phyloP scores from a whole-genome alignment of 2,797 vertebrate species.

The Cyclopterus lumpus region DNA sequence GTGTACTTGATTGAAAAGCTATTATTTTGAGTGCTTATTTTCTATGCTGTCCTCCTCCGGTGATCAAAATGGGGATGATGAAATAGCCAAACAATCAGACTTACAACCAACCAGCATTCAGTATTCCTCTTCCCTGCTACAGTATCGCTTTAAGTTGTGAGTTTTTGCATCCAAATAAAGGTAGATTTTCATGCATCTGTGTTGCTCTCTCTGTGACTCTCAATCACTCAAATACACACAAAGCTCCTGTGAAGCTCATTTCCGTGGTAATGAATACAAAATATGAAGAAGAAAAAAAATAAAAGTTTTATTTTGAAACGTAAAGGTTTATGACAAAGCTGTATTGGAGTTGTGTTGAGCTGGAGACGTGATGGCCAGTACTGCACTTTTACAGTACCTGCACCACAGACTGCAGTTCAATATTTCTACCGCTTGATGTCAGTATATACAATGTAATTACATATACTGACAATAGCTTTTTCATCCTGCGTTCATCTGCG shows the following conservation, averaged over 20 bases:
- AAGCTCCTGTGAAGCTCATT: neutral
- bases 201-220: constrained; percentile 24
- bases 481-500: constrained; percentile 14
- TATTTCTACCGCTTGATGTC: constrained; percentile 57
- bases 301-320: too few species aligned
- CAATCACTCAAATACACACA: neutral
- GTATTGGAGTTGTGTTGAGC: neutral
- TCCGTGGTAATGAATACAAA: neutral
- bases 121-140: constrained; percentile 78
- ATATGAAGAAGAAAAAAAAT: too few species aligned
- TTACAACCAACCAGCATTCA: constrained; percentile 79
- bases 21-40: constrained; percentile 70
- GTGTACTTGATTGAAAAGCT: constrained; percentile 53
- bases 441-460: constrained; percentile 38
- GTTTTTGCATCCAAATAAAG: constrained; percentile 86
- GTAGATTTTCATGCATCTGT: constrained; percentile 81
- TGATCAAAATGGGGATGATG: constrained; percentile 54
- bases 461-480: neutral
- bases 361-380: neutral
- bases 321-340: neutral
- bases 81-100: constrained; percentile 67
- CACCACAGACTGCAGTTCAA: constrained; percentile 24
- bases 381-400: neutral
- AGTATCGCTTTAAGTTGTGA: constrained; percentile 83
- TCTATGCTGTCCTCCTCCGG: constrained; percentile 61